Evolutionary conservation across 2,113 vertebrate species (phyloP), one percentile per base, ranked within the genome.

Genomic region (Terrapene triunguis): DNA sequence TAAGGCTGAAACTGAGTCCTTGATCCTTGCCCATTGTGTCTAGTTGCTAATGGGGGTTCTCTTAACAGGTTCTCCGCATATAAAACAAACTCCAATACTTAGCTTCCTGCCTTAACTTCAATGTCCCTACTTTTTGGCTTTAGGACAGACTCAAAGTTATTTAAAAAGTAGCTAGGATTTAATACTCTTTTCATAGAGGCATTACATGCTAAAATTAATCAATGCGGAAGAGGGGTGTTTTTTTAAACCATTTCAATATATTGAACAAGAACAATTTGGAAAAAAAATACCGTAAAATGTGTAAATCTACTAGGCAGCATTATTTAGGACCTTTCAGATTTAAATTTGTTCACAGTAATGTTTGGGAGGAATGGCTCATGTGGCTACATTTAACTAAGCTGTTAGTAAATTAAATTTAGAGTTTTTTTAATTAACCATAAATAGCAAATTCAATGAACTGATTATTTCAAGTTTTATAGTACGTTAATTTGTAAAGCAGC

Each of bases 161-260:
- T 47, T 76, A 76, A 94, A 93, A 78, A 69, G 10, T 3, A 53
- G 13, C 42, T 91, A 35, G n/a, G 13, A 7, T 83, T 96, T 89
- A n/a, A 69, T 89, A 6, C 9, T 82, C 9, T 76, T 93, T 82
- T 80, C 29, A 69, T 0, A 80, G 47, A 32, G 84, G 10, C 42
- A 51, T 89, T 80, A 17, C 74, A 11, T 13, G 57, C 11, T 8
- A 69, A 48, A 95, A 85, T 8, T 27, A 42, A 93, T 16, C 29
- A 87, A 38, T 76, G 29, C 82, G 57, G 54, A 85, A 84, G 35
- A 87, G 88, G 84, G 51, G 55, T 80, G 48, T 65, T 42, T 85
- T 24, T 53, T 76, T 3, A 51, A 87, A 87, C 8, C 24, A 72
- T 72, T 72, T 72, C 65, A 38, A 38, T 21, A 69, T 22, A 72